Base-by-base conservation (phyloP, 1,140 invertebrate species). In the Heliconius melpomene region DNA sequence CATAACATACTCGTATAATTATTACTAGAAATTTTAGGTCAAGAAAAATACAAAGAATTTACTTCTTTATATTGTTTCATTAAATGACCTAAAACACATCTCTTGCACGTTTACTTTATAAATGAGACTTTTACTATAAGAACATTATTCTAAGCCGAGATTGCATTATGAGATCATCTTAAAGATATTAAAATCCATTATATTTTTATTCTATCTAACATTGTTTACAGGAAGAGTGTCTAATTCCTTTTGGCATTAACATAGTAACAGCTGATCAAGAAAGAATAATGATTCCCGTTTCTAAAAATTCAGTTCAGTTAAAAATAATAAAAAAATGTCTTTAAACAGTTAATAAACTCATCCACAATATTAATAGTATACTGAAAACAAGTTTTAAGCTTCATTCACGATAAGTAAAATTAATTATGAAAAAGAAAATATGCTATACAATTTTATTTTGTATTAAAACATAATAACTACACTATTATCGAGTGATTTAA, bases 111-210 rank as follows among this genome's bases (percentile, higher is more conserved):
- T 72, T 81, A 66, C 60, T 77, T 80, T 57, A 71, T 80, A 60
- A 74, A 74, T 78, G 75, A 38, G 46, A 73, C 70, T 38, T 71
- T 79, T 77, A 72, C 54, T 60, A 46, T 52, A 72, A 74, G 75
- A 74, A 82, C 36, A 85, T 82, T 85, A 86, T 85, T 74, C 84
- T 92, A 89, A 81, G 82, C 86, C 86, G 87, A 86, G 87, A 90
- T 86, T 88, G 86, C 87, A 81, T 78, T 87, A 83, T 94, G 93
- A 94, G 93, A 94, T 94, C 93, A 92, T 87, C 79, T 89, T 87
- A 84, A 60, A 70, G 75, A 82, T 81, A 86, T 82, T 84, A 86
- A 80, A 86, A 82, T 80, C 80, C 78, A 80, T 83, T 83, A 76
- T 75, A 82, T 83, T 83, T 77, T 79, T 83, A 84, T 83, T 83